phyloP scores from a whole-genome alignment of 2,888 invertebrate species.

The Biston stratarius region DNA sequence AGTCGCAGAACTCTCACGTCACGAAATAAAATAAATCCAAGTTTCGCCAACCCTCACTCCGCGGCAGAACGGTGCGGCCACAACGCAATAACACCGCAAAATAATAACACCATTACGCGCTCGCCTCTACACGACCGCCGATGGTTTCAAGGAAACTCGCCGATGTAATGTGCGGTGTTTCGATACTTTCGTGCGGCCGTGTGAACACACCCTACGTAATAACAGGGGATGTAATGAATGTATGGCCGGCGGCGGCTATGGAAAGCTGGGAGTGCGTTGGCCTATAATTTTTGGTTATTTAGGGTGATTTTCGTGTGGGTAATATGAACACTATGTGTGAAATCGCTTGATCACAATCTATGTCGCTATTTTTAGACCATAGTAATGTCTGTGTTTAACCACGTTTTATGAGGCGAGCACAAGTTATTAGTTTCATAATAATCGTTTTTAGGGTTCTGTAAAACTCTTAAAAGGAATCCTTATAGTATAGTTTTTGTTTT shows the following conservation, averaged over 20 bases:
- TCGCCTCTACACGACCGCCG: conserved; percentile 46
- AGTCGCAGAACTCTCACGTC: conserved; percentile 44
- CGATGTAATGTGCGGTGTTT: conserved; percentile 43
- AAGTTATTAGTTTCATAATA: background rate
- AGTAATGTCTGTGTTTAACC: background rate
- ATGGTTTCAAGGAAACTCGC: conserved; percentile 50
- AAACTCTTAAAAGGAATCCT: background rate
- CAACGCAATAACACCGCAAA: conserved; percentile 52
- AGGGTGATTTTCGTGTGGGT: conserved; percentile 24
- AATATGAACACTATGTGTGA: conserved; percentile 24
- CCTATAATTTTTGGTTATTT: conserved; percentile 31
- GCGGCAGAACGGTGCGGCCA: conserved; percentile 42
- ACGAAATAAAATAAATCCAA: conserved; percentile 44
- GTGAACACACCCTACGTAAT: conserved; percentile 45
- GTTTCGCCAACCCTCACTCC: conserved; percentile 41
- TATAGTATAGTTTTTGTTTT: background rate
- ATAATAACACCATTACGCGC: conserved; percentile 60
- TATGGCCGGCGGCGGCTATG: conserved; percentile 33
- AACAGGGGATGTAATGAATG: conserved; percentile 41
- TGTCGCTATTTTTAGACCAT: background rate
- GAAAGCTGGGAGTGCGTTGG: conserved; percentile 26
- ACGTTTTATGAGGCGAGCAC: background rate
- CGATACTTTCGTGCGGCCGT: conserved; percentile 37
- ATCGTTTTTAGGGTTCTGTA: background rate
- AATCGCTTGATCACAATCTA: conserved; percentile 10